A percentile compares a stretch with the other conserved stretches of the same genome.
These are phyloP conservation scores for Syngnathus acus DNA, from an alignment of 2,797 vertebrate species.

Conservation along the genomic window DNA sequence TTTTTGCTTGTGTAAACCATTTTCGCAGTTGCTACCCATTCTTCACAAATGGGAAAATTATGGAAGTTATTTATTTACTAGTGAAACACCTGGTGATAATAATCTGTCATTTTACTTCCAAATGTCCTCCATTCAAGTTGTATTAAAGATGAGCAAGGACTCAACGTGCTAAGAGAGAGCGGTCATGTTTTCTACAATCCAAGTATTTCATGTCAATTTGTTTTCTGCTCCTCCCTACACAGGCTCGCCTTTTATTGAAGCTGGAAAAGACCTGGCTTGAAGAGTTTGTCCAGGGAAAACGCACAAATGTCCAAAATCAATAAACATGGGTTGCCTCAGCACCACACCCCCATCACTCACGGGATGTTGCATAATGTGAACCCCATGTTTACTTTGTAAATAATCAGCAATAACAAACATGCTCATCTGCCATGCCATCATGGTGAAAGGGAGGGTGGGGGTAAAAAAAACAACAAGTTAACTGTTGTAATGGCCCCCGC, in stretches of 20 bases:
- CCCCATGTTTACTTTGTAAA: slow-evolving; percentile 1
- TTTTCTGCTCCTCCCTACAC: neutral
- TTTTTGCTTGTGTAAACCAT: too few relatives aligned
- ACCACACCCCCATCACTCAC: slow-evolving; percentile 2
- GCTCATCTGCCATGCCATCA: neutral
- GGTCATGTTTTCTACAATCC: neutral
- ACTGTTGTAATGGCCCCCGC: neutral
- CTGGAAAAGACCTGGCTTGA: neutral
- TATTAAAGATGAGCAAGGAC: neutral
- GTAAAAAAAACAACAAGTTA: neutral
- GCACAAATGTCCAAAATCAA: slow-evolving; percentile 4
- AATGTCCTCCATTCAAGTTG: neutral
- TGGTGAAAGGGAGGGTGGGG: neutral
- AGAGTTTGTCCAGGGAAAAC: neutral
- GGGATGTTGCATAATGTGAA: slow-evolving; percentile 1
- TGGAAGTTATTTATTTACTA: too few relatives aligned
- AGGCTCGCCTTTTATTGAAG: neutral
- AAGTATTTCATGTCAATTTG: neutral
- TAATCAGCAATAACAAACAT: neutral
- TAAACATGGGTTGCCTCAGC: slow-evolving; percentile 2
- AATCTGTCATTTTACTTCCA: neutral
- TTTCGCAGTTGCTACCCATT: too few relatives aligned
- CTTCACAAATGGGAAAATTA: neutral
- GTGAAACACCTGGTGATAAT: neutral
- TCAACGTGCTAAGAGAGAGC: neutral